phyloP scores from a whole-genome alignment of 2,888 invertebrate species.

The Matsumyia berberina region DNA sequence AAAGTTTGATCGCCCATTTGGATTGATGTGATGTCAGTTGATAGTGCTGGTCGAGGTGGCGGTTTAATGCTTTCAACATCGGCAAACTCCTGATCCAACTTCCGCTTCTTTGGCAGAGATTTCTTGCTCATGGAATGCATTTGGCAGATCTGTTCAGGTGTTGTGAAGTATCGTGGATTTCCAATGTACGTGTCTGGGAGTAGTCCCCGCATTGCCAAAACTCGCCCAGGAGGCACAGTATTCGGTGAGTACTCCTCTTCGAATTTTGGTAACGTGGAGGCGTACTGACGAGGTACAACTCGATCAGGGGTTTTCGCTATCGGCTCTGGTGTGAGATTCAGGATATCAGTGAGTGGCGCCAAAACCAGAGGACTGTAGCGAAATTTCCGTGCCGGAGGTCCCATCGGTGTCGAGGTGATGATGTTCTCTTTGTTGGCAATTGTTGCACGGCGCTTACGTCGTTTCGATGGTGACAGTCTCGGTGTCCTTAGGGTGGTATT shows the following conservation, averaged over 20 bases:
- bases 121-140: neutral
- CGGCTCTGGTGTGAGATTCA: conserved; percentile 80
- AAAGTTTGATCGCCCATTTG: conserved; percentile 83
- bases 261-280: conserved; percentile 82
- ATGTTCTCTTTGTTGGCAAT: conserved; percentile 82
- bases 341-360: conserved; percentile 81
- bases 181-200: conserved; percentile 81
- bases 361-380: conserved; percentile 80
- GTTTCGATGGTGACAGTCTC: conserved; percentile 53
- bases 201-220: conserved; percentile 82
- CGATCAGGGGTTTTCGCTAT: conserved; percentile 54
- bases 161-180: conserved; percentile 81
- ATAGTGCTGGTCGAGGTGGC: conserved; percentile 22
- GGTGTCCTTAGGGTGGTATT: conserved; percentile 51
- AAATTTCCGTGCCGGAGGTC: conserved; percentile 51
- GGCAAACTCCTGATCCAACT: conserved; percentile 80
- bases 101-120: conserved; percentile 78
- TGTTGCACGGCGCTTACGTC: conserved; percentile 80
- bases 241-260: conserved; percentile 84
- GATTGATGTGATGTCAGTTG: conserved; percentile 79
- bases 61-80: conserved; percentile 58
- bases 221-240: conserved; percentile 80
- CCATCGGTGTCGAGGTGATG: conserved; percentile 81
- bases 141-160: conserved; percentile 54
- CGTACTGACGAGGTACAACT: conserved; percentile 78